Base-by-base conservation (phyloP, 2,797 vertebrate genomes). In the Anguilla obscura region DNA sequence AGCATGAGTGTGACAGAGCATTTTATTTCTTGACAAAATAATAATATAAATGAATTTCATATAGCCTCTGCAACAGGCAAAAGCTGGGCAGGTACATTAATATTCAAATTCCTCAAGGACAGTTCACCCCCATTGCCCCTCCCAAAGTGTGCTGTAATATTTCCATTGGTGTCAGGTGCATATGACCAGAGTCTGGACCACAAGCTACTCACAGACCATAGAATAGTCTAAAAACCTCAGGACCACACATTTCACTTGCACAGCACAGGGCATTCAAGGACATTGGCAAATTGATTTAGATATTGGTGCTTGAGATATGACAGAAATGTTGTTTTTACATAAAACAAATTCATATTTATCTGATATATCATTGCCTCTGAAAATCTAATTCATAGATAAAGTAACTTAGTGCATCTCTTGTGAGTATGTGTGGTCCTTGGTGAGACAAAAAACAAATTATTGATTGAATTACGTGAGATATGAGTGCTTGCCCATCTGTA, bases 281-380 rank as follows among this genome's bases (percentile, higher is more conserved):
- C 56, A 58, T 58, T 16, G 14, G 56, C 16, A 58, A 58, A 58
- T 58, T 58, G 56, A 58, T 18, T 0, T 16, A 18, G 56, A 18
- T 58, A 16, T 58, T 27, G 63, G 63, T 27, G n/a, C 63, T n/a
- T 1, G 6, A n/a, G 63, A 69, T 69, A n/a, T 27, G 63, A 69
- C 24, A 69, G n/a, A 69, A 69, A 69, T 69, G 8, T 27, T 69
- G 63, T n/a, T 69, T 69, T 69, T 69, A 69, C 56, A 69, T 69
- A 27, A n/a, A 69, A 9, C 27, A n/a, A 66, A 10, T 3, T 66
- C 3, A 24, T 7, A 9, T 1, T 66, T 66, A 69, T 69, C 24
- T n/a, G n/a, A n/a, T 27, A 27, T 69, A n/a, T 1, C 24, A 69
- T 58, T 58, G 56, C 16, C 56, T 58, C 56, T 58, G 16, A 58